A percentile compares a stretch with the other conserved stretches of the same genome.
Conservation (phyloP, 2,113 vertebrate genomes). For the Paramisgurnus dabryanus region DNA sequence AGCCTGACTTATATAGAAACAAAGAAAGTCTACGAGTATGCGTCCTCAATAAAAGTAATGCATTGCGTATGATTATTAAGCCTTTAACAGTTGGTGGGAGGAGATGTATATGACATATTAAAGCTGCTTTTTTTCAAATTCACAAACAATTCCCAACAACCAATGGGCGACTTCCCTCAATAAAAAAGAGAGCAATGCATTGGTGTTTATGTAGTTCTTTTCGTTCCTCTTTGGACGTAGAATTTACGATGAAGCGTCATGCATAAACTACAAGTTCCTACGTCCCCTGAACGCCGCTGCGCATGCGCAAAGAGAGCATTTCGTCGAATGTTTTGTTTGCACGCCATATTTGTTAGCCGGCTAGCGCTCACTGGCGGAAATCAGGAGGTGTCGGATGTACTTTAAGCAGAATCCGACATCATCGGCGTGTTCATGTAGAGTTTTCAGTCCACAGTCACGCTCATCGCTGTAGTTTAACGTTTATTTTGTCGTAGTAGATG, state of each 20-base stretch:
- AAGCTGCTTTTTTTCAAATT: constrained; percentile 43
- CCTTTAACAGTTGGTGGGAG: too few species aligned
- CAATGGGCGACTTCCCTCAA: constrained; percentile 26
- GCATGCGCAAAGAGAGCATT: constrained; percentile 10
- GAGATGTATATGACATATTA: too few species aligned
- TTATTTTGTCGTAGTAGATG: too few species aligned
- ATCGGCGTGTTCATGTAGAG: not conserved
- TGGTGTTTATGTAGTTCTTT: constrained; percentile 36
- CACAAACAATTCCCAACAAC: constrained; percentile 27
- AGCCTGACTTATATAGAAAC: too few species aligned
- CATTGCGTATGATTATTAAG: too few species aligned
- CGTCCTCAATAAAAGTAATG: too few species aligned
- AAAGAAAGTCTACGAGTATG: too few species aligned
- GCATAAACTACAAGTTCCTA: constrained; percentile 11
- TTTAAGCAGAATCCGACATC: constrained; percentile 1
- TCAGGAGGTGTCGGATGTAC: not conserved
- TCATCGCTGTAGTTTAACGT: not conserved
- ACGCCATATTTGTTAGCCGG: constrained; percentile 43
- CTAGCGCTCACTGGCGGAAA: not conserved
- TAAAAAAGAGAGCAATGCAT: not conserved
- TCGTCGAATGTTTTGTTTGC: constrained; percentile 42
- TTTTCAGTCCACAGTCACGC: not conserved
- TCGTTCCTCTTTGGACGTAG: fast-evolving
- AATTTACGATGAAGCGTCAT: too few species aligned
- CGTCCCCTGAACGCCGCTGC: not conserved